Evolutionary conservation across 2,888 invertebrate genomes (phyloP), one percentile per base, ranked within the genome.

Genomic region (Tineola bisselliella): DNA sequence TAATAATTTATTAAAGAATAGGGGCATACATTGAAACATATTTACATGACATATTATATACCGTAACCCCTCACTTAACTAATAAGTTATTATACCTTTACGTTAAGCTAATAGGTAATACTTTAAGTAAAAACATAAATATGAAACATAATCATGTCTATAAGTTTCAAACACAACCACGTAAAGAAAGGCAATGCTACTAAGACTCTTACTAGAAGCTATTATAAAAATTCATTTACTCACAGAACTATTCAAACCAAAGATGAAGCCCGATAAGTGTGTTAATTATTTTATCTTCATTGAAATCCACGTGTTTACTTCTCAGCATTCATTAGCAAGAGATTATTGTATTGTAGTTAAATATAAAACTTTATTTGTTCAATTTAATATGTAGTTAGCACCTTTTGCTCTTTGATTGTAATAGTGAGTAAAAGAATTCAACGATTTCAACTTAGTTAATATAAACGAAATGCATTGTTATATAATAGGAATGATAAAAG

Each of bases 131-230:
- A n/a, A n/a, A n/a, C n/a, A n/a, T n/a, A n/a, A n/a, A n/a, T n/a
- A n/a, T n/a, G n/a, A 25, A 25, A 25, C 4, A 25, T 4, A 25
- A 25, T 25, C 25, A 25, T 25, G 15, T 48, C 48, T 15, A 48
- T 17, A 48, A 2, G 15, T 48, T 31, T n/a, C 33, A 30, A 13
- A n/a, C 30, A n/a, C 5, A 11, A 33, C 13, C 58, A 33, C 18
- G 13, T 43, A 15, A 52, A 54, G 48, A 56, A 48, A 61, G 54
- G 59, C 62, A 48, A 44, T 18, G 44, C 30, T 66, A 15, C 48
- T n/a, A 48, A 48, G 15, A 48, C 48, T 15, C 15, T 48, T 48
- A 48, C 48, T 13, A 48, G 48, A 48, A 48, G 10, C 48, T 10
- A 48, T 48, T 48, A 48, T 48, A 48, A 48, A 48, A 48, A 13